phyloP scores from a whole-genome alignment of 1,140 invertebrate species.

The Caenorhabditis brenneri region DNA sequence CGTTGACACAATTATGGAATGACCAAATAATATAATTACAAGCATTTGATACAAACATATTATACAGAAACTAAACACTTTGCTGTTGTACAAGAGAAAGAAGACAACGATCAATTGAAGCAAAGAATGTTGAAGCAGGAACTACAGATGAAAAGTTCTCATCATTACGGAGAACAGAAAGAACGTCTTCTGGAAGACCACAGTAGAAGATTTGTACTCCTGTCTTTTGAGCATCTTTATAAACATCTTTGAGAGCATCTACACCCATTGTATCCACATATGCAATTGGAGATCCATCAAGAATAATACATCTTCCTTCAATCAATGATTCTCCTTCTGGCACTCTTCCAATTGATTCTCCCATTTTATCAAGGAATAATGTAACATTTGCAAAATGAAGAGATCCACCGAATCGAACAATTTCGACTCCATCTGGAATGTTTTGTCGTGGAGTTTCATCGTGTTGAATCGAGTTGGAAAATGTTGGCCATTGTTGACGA shows the following conservation, averaged over 20 bases:
- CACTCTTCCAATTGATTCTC: slow-evolving; percentile 43
- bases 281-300: slow-evolving; percentile 56
- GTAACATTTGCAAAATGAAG: slow-evolving; percentile 64
- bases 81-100: neutral
- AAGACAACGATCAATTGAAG: slow-evolving; percentile 3
- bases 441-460: slow-evolving; percentile 39
- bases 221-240: slow-evolving; percentile 12
- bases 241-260: slow-evolving; percentile 55
- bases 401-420: slow-evolving; percentile 52
- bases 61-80: neutral
- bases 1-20: too few species aligned
- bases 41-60: too few species aligned
- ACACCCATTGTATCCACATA: slow-evolving; percentile 60
- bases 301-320: slow-evolving; percentile 30
- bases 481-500: slow-evolving; percentile 68
- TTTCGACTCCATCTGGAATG: slow-evolving; percentile 38
- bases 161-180: slow-evolving; percentile 7
- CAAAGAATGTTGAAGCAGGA: neutral
- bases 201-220: slow-evolving; percentile 1
- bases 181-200: neutral
- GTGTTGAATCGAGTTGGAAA: slow-evolving; percentile 37
- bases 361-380: slow-evolving; percentile 54
- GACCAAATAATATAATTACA: too few species aligned
- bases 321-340: neutral
- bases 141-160: slow-evolving; percentile 12